Base-by-base conservation (phyloP, 2,797 vertebrate species). In the Ptychobarbus kaznakovi region DNA sequence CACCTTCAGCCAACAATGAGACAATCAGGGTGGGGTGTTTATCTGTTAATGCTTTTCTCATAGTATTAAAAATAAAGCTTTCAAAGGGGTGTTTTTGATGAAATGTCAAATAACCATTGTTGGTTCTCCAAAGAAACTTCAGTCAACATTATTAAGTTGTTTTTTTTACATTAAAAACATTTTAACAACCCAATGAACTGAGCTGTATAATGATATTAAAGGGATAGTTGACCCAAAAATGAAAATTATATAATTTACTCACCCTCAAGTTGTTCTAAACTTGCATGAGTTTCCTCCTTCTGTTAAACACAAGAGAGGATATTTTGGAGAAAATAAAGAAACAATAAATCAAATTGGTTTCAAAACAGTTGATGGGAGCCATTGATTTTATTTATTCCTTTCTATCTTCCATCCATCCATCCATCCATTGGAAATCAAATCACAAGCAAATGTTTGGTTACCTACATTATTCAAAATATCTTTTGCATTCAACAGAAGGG, bases 11-110 rank as follows among this genome's bases (percentile, higher is more conserved):
- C 87, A 87, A 87, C 88, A 84, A 88, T 32, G 74, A 88, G 87
- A 90, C 86, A 53, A 91, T 91, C 89, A 88, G 90, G 90, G 90
- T 90, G 90, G 53, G 79, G 7, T n/a, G 73, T 18, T 32, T 73
- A 32, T 74, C 40, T 82, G 40, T 38, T 35, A 25, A n/a, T 51
- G 15, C 5, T 7, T 75, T 15, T 22, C 3, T 8, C 22, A 4
- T 28, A 38, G 20, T 22, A 7, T 28, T 3, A 65, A 32, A 65
- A 32, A 32, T 65, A 13, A 28, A 28, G 28, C 2, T 65, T 32
- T 32, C 12, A 16, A 65, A 65, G 0, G 13, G 6, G 5, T 13
- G 25, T 58, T 10, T 56, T 58, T 58, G 56, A 58, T 58, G 56
- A 10, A 58, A 58, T 58, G 8, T 16, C 49, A 51, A 18, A 20